Percentiles rank a stretch among this genome's conserved stretches.
These are phyloP conservation scores for Nicator chloris DNA, from an alignment of 2,113 vertebrate genomes.

Conservation along the genomic window DNA sequence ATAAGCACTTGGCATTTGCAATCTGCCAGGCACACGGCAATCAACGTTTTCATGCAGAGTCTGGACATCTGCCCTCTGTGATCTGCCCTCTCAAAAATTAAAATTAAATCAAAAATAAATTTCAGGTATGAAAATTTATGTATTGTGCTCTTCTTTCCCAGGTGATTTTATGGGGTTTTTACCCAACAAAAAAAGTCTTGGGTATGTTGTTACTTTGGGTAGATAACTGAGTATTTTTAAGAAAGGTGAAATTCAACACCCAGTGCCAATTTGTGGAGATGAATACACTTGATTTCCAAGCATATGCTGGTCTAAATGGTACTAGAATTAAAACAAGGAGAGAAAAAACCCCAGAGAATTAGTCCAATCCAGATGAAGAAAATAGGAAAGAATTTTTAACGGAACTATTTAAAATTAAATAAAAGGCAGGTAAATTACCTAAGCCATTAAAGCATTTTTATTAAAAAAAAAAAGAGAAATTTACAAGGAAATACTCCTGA, in stretches of 20 bases:
- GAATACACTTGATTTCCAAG: neutral
- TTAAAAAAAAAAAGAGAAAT: neutral
- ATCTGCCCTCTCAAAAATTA: neutral
- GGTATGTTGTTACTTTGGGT: neutral
- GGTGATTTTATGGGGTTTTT: neutral
- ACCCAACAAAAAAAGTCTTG: neutral
- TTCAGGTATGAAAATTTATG: neutral
- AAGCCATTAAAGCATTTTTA: neutral
- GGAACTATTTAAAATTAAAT: neutral
- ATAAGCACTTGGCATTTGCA: conserved; percentile 54
- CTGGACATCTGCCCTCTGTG: neutral
- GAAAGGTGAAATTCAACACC: neutral
- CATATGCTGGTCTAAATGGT: neutral
- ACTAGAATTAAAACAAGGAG: neutral
- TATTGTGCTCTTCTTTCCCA: neutral
- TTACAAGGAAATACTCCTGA: neutral
- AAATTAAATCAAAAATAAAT: neutral
- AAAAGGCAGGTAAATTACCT: neutral
- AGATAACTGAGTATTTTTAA: neutral
- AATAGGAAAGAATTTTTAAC: neutral
- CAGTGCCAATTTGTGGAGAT: neutral
- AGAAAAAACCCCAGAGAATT: neutral
- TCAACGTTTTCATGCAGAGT: neutral
- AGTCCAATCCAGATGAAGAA: neutral
- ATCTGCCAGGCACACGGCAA: conserved; percentile 5